These are phyloP conservation scores for Andrena marginata DNA, from an alignment of 2,888 invertebrate genomes.

Conservation along the genomic window DNA sequence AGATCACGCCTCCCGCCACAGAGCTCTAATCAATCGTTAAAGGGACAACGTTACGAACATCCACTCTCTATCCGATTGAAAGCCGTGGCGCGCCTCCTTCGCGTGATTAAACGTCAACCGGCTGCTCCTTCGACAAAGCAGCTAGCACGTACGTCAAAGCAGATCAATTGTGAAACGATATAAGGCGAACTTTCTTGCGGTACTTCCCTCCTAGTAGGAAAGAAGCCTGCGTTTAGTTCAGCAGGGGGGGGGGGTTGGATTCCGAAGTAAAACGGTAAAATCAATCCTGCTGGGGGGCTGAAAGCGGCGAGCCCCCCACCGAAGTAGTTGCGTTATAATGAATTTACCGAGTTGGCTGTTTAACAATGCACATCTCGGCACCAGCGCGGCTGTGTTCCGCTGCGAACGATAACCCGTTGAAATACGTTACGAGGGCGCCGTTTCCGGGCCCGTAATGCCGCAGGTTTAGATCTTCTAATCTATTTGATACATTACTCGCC, in stretches of 20 bases:
- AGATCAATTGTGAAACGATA: not conserved
- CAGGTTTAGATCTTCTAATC: constrained; percentile 71
- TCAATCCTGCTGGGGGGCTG: constrained; percentile 37
- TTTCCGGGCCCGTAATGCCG: constrained; percentile 64
- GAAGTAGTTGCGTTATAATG: constrained; percentile 66
- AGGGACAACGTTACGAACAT: not conserved
- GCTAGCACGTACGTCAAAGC: not conserved
- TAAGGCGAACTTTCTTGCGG: not conserved
- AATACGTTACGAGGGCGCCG: constrained; percentile 70
- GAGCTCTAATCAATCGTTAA: not conserved
- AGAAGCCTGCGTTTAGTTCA: not conserved
- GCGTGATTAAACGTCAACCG: not conserved
- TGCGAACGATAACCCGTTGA: constrained; percentile 72
- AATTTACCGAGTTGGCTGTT: constrained; percentile 70
- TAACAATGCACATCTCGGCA: constrained; percentile 73
- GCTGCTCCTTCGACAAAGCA: not conserved
- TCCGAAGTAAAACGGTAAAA: constrained; percentile 39
- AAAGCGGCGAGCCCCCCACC: constrained; percentile 39
- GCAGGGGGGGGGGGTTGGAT: constrained; percentile 2
- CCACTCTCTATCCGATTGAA: not conserved
- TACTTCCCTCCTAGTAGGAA: not conserved
- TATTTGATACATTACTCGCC: constrained; percentile 68
- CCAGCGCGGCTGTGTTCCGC: constrained; percentile 61
- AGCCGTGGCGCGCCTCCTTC: not conserved
- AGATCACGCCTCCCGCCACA: not conserved